Evolutionary conservation across 2,797 vertebrate species (phyloP).

Genomic region (Naso thynnoides): DNA sequence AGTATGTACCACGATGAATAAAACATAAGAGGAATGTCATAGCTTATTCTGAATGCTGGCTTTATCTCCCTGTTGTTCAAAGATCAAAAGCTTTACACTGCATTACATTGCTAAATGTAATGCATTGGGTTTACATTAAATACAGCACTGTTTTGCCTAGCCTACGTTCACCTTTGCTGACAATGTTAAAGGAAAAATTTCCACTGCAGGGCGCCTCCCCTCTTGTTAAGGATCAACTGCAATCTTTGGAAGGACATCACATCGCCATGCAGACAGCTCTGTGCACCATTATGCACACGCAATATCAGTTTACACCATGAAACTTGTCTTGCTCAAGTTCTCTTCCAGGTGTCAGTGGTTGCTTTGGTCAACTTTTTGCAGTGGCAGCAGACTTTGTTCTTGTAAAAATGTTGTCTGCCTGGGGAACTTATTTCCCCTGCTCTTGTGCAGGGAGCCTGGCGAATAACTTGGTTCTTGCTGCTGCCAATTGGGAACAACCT

Average conservation of each 20-base stretch:
- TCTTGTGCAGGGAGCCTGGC: constrained; percentile 25
- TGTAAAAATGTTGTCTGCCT: constrained; percentile 33
- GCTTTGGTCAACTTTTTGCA: background rate
- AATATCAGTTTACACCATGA: constrained; percentile 18
- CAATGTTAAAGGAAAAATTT: constrained; percentile 35
- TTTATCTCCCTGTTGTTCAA: constrained; percentile 37
- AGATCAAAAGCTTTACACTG: constrained; percentile 35
- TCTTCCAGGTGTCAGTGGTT: constrained; percentile 14
- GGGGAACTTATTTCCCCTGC: constrained; percentile 45
- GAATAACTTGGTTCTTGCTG: constrained; percentile 29
- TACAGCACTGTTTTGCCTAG: constrained; percentile 26
- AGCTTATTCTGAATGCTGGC: constrained; percentile 32
- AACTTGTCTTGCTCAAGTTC: constrained; percentile 7
- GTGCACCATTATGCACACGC: constrained; percentile 12
- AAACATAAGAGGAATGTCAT: constrained; percentile 51
- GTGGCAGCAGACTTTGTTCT: constrained; percentile 9
- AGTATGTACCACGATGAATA: constrained; percentile 32
- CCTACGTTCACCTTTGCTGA: constrained; percentile 8
- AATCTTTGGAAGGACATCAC: constrained; percentile 58
- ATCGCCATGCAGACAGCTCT: constrained; percentile 40
- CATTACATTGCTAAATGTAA: constrained; percentile 10
- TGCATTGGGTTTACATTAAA: constrained; percentile 33
- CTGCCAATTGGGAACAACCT: constrained; percentile 54
- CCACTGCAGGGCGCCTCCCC: constrained; percentile 23
- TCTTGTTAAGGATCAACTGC: constrained; percentile 51